These are phyloP conservation scores for Lasioglossum pauxillum DNA, from an alignment of 2,888 invertebrate genomes.

Conservation along the genomic window DNA sequence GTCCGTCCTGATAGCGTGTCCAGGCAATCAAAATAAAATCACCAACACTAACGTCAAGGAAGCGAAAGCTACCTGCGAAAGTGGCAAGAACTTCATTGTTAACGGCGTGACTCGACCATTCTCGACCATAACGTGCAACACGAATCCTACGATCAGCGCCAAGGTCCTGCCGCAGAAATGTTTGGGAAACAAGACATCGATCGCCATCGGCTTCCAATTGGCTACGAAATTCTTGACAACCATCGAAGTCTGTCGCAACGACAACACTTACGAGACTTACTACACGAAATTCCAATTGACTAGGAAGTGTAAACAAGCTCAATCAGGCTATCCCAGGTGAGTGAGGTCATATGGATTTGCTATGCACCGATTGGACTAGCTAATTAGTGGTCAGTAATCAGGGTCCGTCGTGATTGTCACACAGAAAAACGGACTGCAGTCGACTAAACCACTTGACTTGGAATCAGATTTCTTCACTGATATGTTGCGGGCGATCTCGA, in stretches of 20 bases:
- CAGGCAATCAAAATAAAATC: constrained; percentile 74
- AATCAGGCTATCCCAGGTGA: constrained; percentile 71
- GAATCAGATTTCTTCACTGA: neutral
- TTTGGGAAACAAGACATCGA: constrained; percentile 74
- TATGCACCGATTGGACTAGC: neutral
- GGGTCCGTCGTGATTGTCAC: neutral
- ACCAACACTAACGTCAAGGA: constrained; percentile 51
- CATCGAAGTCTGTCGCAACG: constrained; percentile 84
- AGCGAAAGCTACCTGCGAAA: constrained; percentile 65
- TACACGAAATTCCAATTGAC: constrained; percentile 79
- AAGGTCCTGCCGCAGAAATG: constrained; percentile 64
- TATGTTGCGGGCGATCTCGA: neutral
- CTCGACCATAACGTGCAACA: neutral
- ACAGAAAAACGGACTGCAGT: neutral
- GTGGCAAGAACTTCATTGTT: constrained; percentile 66
- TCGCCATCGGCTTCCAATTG: constrained; percentile 83
- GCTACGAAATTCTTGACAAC: constrained; percentile 78
- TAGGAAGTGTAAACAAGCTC: constrained; percentile 21
- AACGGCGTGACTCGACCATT: constrained; percentile 18
- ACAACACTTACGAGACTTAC: constrained; percentile 79
- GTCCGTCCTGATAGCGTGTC: constrained; percentile 75
- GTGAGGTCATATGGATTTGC: too few species aligned
- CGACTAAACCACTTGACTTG: neutral
- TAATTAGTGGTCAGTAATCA: neutral
- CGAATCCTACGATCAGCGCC: neutral